These are phyloP conservation scores for Leuctra nigra DNA, from an alignment of 2,888 invertebrate genomes.

Conservation along the genomic window DNA sequence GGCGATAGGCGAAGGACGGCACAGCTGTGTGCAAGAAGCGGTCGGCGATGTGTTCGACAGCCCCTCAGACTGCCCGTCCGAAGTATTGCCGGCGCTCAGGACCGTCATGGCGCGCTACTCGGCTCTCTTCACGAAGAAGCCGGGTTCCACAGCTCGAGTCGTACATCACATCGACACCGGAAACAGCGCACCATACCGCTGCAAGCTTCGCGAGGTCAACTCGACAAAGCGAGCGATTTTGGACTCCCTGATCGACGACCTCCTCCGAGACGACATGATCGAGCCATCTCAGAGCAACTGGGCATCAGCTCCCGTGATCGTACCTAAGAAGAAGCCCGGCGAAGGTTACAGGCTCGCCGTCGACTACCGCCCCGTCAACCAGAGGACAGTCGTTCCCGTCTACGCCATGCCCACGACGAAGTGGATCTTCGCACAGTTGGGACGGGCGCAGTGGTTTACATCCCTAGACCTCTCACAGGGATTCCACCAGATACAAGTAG, in stretches of 20 bases:
- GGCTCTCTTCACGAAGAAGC: too few relatives aligned
- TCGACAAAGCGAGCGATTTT: constrained; percentile 23
- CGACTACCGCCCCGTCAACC: constrained; percentile 2
- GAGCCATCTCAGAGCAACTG: constrained; percentile 25
- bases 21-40: too few relatives aligned
- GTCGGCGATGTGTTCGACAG: too few relatives aligned
- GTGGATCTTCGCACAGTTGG: neutral
- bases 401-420: neutral
- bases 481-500: neutral
- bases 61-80: too few relatives aligned
- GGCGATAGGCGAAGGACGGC: too few relatives aligned
- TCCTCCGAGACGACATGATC: constrained; percentile 24
- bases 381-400: neutral
- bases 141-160: too few relatives aligned
- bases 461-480: neutral
- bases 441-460: neutral
- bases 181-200: too few relatives aligned
- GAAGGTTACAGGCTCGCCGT: neutral
- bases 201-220: constrained; percentile 24
- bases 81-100: too few relatives aligned
- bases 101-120: too few relatives aligned
- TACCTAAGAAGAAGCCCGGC: constrained; percentile 11
- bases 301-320: constrained; percentile 18
- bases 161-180: too few relatives aligned
- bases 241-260: constrained; percentile 24